These are phyloP conservation scores for Meghimatium bilineatum DNA, from an alignment of 2,888 invertebrate species.

Conservation along the genomic window DNA sequence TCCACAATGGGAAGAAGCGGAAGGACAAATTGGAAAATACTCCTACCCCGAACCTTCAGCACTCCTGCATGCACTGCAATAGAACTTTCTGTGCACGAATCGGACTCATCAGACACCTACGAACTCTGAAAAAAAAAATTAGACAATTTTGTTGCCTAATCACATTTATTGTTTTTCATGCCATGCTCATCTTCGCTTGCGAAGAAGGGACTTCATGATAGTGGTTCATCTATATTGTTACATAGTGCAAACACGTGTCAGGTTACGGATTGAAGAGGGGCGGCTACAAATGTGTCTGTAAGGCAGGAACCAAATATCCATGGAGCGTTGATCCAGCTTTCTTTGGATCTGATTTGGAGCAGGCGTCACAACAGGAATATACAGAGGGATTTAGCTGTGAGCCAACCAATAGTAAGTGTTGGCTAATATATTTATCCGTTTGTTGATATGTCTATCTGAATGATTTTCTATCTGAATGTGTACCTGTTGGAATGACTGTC, in stretches of 20 bases:
- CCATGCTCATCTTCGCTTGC: too few relatives aligned
- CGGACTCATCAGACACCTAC: too few relatives aligned
- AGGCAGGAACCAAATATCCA: constrained; percentile 90
- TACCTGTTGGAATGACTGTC: neutral
- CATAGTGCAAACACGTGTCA: constrained; percentile 92
- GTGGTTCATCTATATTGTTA: too few relatives aligned
- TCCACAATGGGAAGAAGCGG: too few relatives aligned
- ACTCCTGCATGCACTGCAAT: too few relatives aligned
- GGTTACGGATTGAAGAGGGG: constrained; percentile 97
- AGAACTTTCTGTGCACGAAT: too few relatives aligned
- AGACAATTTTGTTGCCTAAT: too few relatives aligned
- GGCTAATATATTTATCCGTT: neutral
- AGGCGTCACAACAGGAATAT: constrained; percentile 93
- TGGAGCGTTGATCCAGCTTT: constrained; percentile 88
- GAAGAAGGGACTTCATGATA: too few relatives aligned
- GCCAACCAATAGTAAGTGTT: constrained; percentile 54
- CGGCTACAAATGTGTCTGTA: constrained; percentile 84
- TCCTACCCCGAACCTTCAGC: too few relatives aligned
- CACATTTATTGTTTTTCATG: too few relatives aligned
- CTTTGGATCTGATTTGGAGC: constrained; percentile 93
- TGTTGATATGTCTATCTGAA: neutral
- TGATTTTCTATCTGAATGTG: neutral
- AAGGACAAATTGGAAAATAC: too few relatives aligned
- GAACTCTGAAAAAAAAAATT: too few relatives aligned
- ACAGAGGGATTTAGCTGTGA: constrained; percentile 80